phyloP scores from a whole-genome alignment of 2,888 invertebrate genomes.

The Bursaphelenchus okinawaensis region DNA sequence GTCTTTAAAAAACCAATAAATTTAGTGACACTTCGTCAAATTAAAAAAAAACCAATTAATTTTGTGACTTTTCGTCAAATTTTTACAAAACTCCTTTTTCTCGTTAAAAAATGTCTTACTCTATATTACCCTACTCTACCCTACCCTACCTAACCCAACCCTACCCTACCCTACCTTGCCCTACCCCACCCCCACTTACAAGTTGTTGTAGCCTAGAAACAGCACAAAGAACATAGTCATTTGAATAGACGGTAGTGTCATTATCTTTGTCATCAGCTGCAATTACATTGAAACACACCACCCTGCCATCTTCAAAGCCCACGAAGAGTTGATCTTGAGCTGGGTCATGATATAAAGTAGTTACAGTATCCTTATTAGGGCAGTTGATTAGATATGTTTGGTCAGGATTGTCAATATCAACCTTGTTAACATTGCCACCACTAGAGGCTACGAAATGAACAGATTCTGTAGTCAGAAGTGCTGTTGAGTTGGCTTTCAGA shows the following conservation, averaged over 20 bases:
- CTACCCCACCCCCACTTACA: slow-evolving; percentile 5
- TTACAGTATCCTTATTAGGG: slow-evolving; percentile 5
- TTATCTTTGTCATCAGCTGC: slow-evolving; percentile 8
- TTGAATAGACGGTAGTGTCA: slow-evolving; percentile 9
- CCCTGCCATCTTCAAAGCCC: slow-evolving; percentile 22
- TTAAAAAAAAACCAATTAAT: too few relatives aligned
- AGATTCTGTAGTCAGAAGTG: slow-evolving; percentile 19
- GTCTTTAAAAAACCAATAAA: too few relatives aligned
- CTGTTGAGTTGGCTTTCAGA: slow-evolving; percentile 27
- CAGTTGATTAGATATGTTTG: slow-evolving; percentile 15
- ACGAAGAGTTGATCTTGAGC: slow-evolving; percentile 16
- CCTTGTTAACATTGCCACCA: slow-evolving; percentile 16
- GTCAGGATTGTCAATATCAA: slow-evolving; percentile 21
- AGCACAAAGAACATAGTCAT: slow-evolving; percentile 19
- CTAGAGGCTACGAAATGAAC: slow-evolving; percentile 23
- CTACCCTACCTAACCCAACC: too few relatives aligned
- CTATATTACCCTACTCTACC: too few relatives aligned
- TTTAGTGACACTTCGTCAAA: too few relatives aligned
- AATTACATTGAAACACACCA: slow-evolving; percentile 18
- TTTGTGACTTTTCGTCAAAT: too few relatives aligned
- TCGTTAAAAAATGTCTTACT: too few relatives aligned
- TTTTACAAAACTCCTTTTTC: too few relatives aligned
- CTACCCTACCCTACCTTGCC: too few relatives aligned
- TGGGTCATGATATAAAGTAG: slow-evolving; percentile 16
- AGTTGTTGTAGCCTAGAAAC: slow-evolving; percentile 15